Base-by-base conservation (phyloP, 1,140 invertebrate genomes). In the Lepidurus packardi region DNA sequence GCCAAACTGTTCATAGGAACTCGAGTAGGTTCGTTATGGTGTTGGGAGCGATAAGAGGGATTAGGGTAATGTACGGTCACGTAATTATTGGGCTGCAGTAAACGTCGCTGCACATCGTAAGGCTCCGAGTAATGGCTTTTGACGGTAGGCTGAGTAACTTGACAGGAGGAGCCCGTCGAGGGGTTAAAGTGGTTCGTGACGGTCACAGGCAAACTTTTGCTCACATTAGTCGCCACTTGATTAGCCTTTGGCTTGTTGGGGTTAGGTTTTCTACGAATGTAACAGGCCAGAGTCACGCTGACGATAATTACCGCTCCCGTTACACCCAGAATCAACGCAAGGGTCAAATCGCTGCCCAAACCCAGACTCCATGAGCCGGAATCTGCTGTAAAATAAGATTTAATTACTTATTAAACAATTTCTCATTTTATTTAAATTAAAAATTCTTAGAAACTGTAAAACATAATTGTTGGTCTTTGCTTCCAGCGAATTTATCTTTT, bases 61-160 rank as follows among this genome's bases (percentile, higher is more conserved):
- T 65, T 65, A 65, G 53, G 53, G 53, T 65, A 65, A 65, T 65
- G 53, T 7, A 65, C 53, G 53, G 16, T 65, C 16, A 65, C 53
- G 53, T 65, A 65, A 65, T 65, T 65, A 21, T 65, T 65, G 53
- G 53, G 53, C 53, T 65, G 53, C 16, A 65, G 53, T 21, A 65
- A 65, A 65, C 21, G 53, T 13, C 53, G 53, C 13, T 65, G 53
- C 16, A 65, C 53, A 16, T 65, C 53, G 13, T 65, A 65, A 7
- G 53, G 53, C 13, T 65, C 53, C 53, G 53, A 65, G 53, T 65
- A 65, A 65, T 65, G 53, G 21, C 53, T 65, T 21, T 16, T 65
- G 53, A 65, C 53, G 53, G 13, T 65, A 65, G 53, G 53, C 21
- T 13, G 53, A 13, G 53, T 65, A n/a, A 65, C 53, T n/a, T 21